Evolutionary conservation across 2,797 vertebrate species (phyloP), one percentile per base, ranked within the genome.

Genomic region (Pyrocephalus nanus): DNA sequence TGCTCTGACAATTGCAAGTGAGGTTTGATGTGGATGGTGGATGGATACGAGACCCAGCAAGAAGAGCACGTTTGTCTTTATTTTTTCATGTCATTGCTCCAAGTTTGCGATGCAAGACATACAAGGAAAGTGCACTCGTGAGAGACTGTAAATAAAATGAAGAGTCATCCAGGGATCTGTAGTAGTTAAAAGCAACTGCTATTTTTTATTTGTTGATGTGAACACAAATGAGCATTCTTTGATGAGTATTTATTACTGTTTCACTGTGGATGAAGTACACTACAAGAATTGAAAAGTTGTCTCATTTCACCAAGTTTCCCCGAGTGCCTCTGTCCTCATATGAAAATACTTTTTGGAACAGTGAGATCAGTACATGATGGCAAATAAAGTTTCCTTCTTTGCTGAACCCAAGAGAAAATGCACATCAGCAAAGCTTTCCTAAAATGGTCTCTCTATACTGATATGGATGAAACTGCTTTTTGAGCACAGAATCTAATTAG

Each of bases 211-310:
- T 94, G 73, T 84, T 76, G 60, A 45, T 79, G 69, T 84, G 89
- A 92, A 86, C 58, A 84, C 26, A 81, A 71, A 93, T 86, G 55
- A 94, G 65, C 30, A 61, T 95, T 86, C 75, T 82, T 95, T 94
- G 80, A 69, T 96, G 51, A 71, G 80, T 84, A 38, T 93, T 92
- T 94, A 78, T 92, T 95, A 45, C 69, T 70, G 22, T 91, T 94
- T 82, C 48, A 57, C 42, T 80, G 54, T 86, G 62, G 66, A 36
- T 54, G 67, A 88, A 81, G 70, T 79, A 48, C 75, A 29, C 72
- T 90, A 29, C 58, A 78, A 80, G 86, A 79, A 80, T 12, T 67
- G 86, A 83, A 85, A 93, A 69, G 22, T 77, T 93, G 42, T 73
- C n/a, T 93, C 27, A 45, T 91, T 94, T 90, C 77, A 83, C 55